A percentile compares a stretch with the other conserved stretches of the same genome.
Evolutionary conservation across 1,140 invertebrate genomes (phyloP).

Genomic region (Lasaia peninsularis): DNA sequence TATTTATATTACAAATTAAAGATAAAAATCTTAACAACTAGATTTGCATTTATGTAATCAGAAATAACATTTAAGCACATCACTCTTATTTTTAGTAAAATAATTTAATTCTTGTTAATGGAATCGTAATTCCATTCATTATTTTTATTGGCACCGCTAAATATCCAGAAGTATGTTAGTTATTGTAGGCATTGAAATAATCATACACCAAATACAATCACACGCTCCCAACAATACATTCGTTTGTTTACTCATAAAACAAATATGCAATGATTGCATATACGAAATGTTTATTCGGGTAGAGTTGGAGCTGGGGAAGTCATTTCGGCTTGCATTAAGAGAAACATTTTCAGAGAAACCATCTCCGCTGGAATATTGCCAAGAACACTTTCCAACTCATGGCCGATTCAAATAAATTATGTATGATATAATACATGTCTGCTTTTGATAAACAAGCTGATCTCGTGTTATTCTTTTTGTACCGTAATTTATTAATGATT

Average conservation of each 20-base stretch:
- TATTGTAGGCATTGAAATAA: neutral
- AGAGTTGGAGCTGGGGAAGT: constrained; percentile 35
- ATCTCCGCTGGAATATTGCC: constrained; percentile 43
- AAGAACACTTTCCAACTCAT: constrained; percentile 42
- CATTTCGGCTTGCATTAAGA: constrained; percentile 37
- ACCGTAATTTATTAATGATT: constrained; percentile 2
- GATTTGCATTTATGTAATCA: no score
- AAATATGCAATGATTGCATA: constrained; percentile 22
- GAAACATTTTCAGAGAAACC: constrained; percentile 48
- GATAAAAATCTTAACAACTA: no score
- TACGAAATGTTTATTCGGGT: constrained; percentile 23
- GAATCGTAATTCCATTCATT: no score
- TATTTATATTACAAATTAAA: no score
- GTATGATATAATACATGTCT: constrained; percentile 19
- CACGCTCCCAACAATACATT: neutral
- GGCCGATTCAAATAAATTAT: constrained; percentile 49
- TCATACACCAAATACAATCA: neutral
- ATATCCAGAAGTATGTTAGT: no score
- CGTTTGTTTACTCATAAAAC: constrained; percentile 1
- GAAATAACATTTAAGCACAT: no score
- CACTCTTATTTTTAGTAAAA: no score
- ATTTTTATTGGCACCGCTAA: no score
- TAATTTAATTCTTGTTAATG: no score
- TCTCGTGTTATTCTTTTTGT: constrained; percentile 12
- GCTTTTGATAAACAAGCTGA: constrained; percentile 14